Base-by-base conservation (phyloP, 1,140 invertebrate species). In the Plutomurus gul region DNA sequence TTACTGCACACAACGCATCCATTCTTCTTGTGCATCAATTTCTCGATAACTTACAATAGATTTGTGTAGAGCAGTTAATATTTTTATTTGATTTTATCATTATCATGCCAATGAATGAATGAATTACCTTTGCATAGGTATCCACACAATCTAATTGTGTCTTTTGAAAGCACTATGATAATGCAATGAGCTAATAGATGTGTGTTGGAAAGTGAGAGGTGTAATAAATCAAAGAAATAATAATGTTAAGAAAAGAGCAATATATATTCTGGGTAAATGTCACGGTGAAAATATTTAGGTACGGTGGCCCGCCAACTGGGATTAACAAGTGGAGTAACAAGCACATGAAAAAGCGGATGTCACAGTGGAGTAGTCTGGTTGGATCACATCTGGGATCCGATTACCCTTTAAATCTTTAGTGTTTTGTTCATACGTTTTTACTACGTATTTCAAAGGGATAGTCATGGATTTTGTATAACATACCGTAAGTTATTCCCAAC, bases 371-470 rank as follows among this genome's bases (percentile, higher is more conserved):
- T n/a, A n/a, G n/a, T n/a, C n/a, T 51, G 47, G 25, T 22, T 51
- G 25, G 18, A 51, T 51, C 47, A 51, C 47, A 51, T 51, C 47
- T 51, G 47, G 18, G 47, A 51, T 51, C 47, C 20, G 47, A 51
- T 51, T 51, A 51, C 47, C 47, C 47, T 51, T 51, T 51, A 51
- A 51, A 51, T 51, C 47, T 51, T 51, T 51, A 22, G 13, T 22
- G 47, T 51, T 51, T 51, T 51, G 47, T 51, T 51, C 47, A 25
- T 22, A 51, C 25, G 47, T 51, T 51, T 51, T 51, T 51, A 51
- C 47, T 22, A 22, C 20, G 8, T 25, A 51, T 51, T 51, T 11
- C 47, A n/a, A n/a, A n/a, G n/a, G n/a, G n/a, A n/a, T n/a, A n/a
- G n/a, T n/a, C n/a, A n/a, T n/a, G n/a, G n/a, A n/a, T n/a, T n/a